phyloP scores from a whole-genome alignment of 2,113 vertebrate species.

The Ophthalmolycus amberensis region DNA sequence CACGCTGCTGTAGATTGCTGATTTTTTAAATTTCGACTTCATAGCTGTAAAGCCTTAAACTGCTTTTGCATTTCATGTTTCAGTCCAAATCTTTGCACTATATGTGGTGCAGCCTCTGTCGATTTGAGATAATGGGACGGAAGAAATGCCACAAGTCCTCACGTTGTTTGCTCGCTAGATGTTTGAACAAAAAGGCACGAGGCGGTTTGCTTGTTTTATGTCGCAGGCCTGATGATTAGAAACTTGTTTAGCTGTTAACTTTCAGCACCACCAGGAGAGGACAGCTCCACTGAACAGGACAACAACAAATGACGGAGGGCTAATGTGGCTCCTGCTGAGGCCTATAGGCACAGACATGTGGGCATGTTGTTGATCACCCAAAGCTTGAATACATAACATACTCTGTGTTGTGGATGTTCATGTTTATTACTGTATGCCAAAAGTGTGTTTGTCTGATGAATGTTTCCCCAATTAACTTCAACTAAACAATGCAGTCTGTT shows the following conservation, averaged over 20 bases:
- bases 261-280: conserved; percentile 69
- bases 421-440: not conserved
- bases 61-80: conserved; percentile 11
- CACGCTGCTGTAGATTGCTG: conserved; percentile 18
- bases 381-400: not conserved
- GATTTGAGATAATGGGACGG: conserved; percentile 28
- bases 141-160: conserved; percentile 39
- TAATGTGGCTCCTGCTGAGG: conserved; percentile 20
- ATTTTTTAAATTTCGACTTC: not conserved
- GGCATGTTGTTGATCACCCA: conserved; percentile 7
- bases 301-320: conserved; percentile 29
- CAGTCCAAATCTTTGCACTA: not conserved
- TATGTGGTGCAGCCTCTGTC: conserved; percentile 26
- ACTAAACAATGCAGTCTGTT: not conserved
- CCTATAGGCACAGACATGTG: conserved; percentile 4
- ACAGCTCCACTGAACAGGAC: conserved; percentile 56
- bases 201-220: not conserved
- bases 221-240: conserved; percentile 1
- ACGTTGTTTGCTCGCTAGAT: conserved; percentile 20
- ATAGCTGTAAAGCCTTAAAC: not conserved
- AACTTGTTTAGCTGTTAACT: conserved; percentile 13
- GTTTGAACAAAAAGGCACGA: not conserved
- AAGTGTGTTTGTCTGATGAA: conserved; percentile 1
- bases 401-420: not conserved
- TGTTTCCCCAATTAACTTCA: not conserved